Evolutionary conservation across 2,113 vertebrate genomes (phyloP).

Genomic region (Rhabdomys dilectus): DNA sequence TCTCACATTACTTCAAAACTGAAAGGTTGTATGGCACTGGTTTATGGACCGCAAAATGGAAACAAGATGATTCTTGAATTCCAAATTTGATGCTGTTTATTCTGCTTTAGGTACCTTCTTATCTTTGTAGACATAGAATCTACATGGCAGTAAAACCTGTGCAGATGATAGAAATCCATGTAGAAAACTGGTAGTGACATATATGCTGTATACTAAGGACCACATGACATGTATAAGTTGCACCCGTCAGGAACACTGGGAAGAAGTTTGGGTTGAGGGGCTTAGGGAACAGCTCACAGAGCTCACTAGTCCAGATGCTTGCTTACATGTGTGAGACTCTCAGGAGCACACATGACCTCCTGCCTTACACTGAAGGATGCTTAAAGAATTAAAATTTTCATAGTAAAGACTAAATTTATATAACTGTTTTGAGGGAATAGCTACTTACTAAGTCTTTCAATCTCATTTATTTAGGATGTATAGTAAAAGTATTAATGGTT

Average conservation of each 20-base stretch:
- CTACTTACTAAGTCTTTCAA: slow-evolving; percentile 63
- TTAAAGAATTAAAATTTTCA: neutral
- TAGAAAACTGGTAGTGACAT: neutral
- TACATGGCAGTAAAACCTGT: neutral
- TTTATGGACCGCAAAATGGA: neutral
- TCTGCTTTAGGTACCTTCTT: neutral
- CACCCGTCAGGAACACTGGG: neutral
- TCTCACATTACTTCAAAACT: neutral
- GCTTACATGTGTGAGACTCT: neutral
- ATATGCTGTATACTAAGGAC: neutral
- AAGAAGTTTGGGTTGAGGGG: neutral
- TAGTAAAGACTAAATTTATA: slow-evolving; percentile 43
- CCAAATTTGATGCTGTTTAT: neutral
- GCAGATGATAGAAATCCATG: neutral
- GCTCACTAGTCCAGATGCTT: neutral
- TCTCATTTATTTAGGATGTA: slow-evolving; percentile 68
- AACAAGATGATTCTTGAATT: neutral
- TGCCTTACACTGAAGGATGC: neutral
- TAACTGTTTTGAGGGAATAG: slow-evolving; percentile 30
- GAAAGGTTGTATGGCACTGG: neutral
- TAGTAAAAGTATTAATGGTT: slow-evolving; percentile 76
- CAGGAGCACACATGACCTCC: neutral
- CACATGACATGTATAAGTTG: neutral
- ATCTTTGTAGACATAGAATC: neutral
- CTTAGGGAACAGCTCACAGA: neutral